Conservation (phyloP, 2,797 vertebrate species). For the Leptodactylus fallax region DNA sequence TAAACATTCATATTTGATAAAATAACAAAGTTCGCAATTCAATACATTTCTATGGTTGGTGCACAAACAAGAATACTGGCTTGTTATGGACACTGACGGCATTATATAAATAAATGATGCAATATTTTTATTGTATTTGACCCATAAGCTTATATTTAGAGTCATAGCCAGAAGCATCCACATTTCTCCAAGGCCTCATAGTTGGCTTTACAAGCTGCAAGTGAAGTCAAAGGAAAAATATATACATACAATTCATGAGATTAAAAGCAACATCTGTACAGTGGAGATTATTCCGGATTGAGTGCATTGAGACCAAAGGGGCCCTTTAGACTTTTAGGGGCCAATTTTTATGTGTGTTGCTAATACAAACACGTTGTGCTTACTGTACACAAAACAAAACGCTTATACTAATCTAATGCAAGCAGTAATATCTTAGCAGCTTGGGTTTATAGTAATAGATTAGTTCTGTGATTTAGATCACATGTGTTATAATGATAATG, state of each 20-base stretch:
- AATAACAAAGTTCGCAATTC: background rate
- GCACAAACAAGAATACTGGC: background rate
- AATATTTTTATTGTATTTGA: background rate
- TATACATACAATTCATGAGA: constrained; percentile 9
- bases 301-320: background rate
- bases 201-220: background rate
- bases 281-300: background rate
- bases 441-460: too few species aligned
- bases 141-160: background rate
- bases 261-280: background rate
- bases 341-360: background rate
- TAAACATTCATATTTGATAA: background rate
- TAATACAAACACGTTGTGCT: background rate
- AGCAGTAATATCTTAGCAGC: too few species aligned
- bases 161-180: background rate
- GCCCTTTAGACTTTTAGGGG: background rate
- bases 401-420: too few species aligned
- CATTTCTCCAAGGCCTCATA: background rate
- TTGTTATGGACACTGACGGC: background rate
- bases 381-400: too few species aligned
- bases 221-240: background rate
- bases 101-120: background rate
- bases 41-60: background rate
- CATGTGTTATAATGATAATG: too few species aligned
- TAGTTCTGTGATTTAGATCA: too few species aligned